A percentile compares a stretch with the other conserved stretches of the same genome.
phyloP scores from a whole-genome alignment of 1,140 invertebrate genomes.

The Pomacea maculata region DNA sequence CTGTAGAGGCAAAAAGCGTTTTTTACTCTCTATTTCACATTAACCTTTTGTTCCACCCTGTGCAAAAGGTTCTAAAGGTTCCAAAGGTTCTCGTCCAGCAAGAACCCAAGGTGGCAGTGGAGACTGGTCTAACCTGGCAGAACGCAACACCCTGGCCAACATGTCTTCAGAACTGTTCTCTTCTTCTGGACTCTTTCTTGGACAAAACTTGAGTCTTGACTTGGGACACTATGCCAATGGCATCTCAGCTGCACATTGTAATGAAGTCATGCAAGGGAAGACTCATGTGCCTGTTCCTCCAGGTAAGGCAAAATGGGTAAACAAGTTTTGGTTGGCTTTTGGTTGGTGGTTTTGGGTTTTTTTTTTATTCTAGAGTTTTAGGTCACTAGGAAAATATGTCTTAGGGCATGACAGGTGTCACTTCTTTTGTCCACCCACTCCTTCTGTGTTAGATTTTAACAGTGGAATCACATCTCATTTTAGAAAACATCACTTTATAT shows the following conservation, averaged over 20 bases:
- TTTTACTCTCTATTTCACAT: background rate
- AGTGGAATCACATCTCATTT: too few species aligned
- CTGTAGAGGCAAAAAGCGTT: background rate
- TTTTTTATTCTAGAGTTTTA: background rate
- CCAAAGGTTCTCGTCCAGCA: background rate
- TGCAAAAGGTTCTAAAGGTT: background rate
- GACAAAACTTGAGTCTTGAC: conserved; percentile 48
- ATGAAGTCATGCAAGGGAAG: conserved; percentile 53
- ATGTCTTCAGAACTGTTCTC: conserved; percentile 58
- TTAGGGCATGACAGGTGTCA: too few species aligned
- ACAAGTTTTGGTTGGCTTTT: background rate
- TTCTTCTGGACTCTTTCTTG: conserved; percentile 52
- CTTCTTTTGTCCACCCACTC: too few species aligned
- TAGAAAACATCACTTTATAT: too few species aligned
- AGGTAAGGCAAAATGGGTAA: conserved; percentile 36
- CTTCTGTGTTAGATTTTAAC: background rate
- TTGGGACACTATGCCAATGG: conserved; percentile 40
- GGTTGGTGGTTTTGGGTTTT: background rate
- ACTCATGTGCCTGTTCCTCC: conserved; percentile 59
- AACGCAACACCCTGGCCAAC: conserved; percentile 47
- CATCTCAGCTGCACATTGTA: conserved; percentile 19
- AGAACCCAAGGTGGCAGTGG: conserved; percentile 18
- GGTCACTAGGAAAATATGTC: background rate
- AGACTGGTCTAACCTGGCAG: conserved; percentile 39
- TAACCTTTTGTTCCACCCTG: background rate